Base-by-base conservation (phyloP, 2,113 vertebrate species). In the Rana temporaria region DNA sequence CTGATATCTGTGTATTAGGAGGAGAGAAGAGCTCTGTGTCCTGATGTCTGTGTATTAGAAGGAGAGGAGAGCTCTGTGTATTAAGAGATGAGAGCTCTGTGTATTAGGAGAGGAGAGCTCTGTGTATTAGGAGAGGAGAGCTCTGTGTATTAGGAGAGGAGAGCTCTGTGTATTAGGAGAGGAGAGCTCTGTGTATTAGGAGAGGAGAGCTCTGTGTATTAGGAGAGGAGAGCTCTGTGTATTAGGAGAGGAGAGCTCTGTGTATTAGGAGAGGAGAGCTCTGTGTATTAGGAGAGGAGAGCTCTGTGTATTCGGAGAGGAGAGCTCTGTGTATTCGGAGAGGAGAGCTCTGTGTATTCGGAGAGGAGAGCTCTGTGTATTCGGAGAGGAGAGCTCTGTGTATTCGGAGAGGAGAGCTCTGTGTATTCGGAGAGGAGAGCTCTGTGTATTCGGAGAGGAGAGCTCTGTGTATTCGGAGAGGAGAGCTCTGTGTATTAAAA, bases 251-350 rank as follows among this genome's bases (percentile, higher is more conserved):
- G 71, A 24, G 38, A 48, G 57, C 57, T 30, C 55, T 20, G 56
- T 20, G 30, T 75, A 30, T 30, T 14, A n/a, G n/a, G n/a, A n/a
- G n/a, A n/a, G n/a, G 56, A 42, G 48, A 26, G 6, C 57, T n/a
- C n/a, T 76, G 57, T 76, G 73, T 76, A 76, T 48, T 76, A 69
- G 20, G 73, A 20, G 30, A 74, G 71, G 26, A 38, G 34, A 38
- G 34, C 34, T 60, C 66, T 38, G 30, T 18, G 34, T 38, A 2
- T 5, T 38, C n/a, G n/a, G n/a, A n/a, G n/a, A n/a, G n/a, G n/a
- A n/a, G 34, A 17, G 26, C 52, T 26, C 69, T 72, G 69, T 72
- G 52, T 72, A 72, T 72, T 72, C 30, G 70, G 72, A 74, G 48
- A 59, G 77, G 64, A 38, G 34, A 38, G 34, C 34, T 32, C 66